Percentiles rank a stretch among this genome's conserved stretches.
Conservation (phyloP, 2,797 vertebrate genomes). For the Gymnodraco acuticeps region DNA sequence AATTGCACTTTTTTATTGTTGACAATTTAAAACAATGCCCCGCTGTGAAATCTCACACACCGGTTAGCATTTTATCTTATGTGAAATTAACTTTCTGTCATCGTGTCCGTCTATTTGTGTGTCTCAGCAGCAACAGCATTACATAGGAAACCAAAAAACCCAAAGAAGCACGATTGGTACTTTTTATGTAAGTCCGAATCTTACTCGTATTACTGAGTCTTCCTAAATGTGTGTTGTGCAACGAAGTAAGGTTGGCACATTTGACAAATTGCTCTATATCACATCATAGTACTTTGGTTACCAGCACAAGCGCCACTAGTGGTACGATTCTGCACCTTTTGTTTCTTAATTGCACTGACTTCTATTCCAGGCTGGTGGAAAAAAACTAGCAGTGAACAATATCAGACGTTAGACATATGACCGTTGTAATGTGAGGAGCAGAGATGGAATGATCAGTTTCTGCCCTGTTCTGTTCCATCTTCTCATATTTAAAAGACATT, state of each 20-base stretch:
- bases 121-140: too few species aligned
- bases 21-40: background rate
- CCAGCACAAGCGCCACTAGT: background rate
- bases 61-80: too few species aligned
- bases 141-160: too few species aligned
- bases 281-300: background rate
- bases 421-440: slow-evolving; percentile 44
- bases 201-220: background rate
- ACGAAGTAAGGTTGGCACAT: background rate
- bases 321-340: background rate
- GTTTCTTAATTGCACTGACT: background rate
- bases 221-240: background rate
- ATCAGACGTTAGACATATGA: slow-evolving; percentile 5
- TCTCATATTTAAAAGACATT: slow-evolving; percentile 56
- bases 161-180: too few species aligned
- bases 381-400: background rate
- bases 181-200: background rate
- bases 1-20: background rate
- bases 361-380: background rate
- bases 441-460: slow-evolving; percentile 34
- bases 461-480: slow-evolving; percentile 18
- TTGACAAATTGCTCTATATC: background rate
- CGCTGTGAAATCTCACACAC: too few species aligned
- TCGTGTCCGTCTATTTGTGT: too few species aligned
- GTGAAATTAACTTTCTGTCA: too few species aligned